A percentile compares a stretch with the other conserved stretches of the same genome.
Conservation (phyloP, 2,113 vertebrate genomes). For the Limanda limanda region DNA sequence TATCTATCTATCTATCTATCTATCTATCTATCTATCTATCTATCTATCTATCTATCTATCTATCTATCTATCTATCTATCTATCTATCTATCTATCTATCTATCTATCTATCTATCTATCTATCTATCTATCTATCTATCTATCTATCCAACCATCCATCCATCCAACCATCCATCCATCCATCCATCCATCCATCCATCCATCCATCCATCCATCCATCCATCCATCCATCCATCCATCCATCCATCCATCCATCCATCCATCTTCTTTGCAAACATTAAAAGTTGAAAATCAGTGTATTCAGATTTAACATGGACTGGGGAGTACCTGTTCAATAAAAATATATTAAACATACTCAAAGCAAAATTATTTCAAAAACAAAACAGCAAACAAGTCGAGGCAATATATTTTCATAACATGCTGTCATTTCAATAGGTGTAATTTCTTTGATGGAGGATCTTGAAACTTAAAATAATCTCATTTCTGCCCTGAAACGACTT, state of each 20-base stretch:
- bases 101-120: not conserved
- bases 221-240: not conserved
- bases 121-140: not conserved
- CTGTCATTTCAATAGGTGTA: not conserved
- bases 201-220: too few relatives aligned
- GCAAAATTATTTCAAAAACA: not conserved
- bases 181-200: conserved; percentile 13
- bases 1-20: not conserved
- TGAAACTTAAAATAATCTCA: not conserved
- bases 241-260: too few relatives aligned
- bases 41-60: conserved; percentile 17
- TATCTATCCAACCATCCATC: conserved; percentile 15
- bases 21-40: conserved; percentile 17
- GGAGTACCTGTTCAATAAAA: not conserved
- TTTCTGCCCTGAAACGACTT: not conserved
- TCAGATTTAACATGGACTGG: not conserved
- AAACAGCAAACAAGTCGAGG: not conserved
- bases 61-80: conserved; percentile 2
- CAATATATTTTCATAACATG: not conserved
- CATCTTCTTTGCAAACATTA: too few relatives aligned
- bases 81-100: not conserved
- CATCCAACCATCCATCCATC: conserved; percentile 14
- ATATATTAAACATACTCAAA: not conserved
- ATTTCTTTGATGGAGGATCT: not conserved
- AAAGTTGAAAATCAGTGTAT: too few relatives aligned